A percentile compares a stretch with the other conserved stretches of the same genome.
Evolutionary conservation across 2,797 vertebrate species (phyloP).

Genomic region (Borostomias antarcticus): DNA sequence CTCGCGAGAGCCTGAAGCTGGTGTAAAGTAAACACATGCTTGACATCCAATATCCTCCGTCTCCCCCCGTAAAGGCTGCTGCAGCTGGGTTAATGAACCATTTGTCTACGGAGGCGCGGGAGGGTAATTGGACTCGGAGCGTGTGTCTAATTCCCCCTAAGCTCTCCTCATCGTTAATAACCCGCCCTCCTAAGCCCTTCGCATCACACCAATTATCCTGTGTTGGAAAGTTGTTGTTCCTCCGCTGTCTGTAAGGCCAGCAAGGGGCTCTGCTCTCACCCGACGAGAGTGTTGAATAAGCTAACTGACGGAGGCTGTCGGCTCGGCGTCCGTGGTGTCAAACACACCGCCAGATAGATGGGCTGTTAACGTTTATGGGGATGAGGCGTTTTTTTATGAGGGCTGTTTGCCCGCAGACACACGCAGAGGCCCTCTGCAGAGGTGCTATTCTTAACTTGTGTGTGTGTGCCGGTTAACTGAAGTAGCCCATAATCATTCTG

Average conservation of each 20-base stretch:
- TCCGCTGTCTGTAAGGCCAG: neutral
- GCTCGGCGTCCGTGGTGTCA: no score
- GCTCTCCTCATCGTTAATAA: constrained; percentile 50
- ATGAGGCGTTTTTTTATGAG: neutral
- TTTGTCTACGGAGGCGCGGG: constrained; percentile 31
- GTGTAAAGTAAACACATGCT: constrained; percentile 36
- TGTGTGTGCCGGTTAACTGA: no score
- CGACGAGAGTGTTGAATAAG: neutral
- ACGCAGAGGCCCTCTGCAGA: neutral
- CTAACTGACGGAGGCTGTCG: no score
- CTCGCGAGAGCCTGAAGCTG: constrained; percentile 21
- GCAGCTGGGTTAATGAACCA: constrained; percentile 45
- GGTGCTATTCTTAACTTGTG: neutral
- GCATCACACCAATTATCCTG: constrained; percentile 17
- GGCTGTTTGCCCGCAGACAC: neutral
- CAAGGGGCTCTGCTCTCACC: no score
- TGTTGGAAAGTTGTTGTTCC: constrained; percentile 13
- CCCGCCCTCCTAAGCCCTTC: constrained; percentile 20
- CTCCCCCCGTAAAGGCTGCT: constrained; percentile 16
- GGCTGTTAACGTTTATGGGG: neutral
- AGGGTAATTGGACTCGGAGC: constrained; percentile 51
- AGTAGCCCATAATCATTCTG: no score
- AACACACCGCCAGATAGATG: neutral
- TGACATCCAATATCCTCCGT: constrained; percentile 47
- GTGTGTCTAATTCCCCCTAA: constrained; percentile 50